Evolutionary conservation across 1,140 invertebrate species (phyloP).

Genomic region (Cydia amplana): DNA sequence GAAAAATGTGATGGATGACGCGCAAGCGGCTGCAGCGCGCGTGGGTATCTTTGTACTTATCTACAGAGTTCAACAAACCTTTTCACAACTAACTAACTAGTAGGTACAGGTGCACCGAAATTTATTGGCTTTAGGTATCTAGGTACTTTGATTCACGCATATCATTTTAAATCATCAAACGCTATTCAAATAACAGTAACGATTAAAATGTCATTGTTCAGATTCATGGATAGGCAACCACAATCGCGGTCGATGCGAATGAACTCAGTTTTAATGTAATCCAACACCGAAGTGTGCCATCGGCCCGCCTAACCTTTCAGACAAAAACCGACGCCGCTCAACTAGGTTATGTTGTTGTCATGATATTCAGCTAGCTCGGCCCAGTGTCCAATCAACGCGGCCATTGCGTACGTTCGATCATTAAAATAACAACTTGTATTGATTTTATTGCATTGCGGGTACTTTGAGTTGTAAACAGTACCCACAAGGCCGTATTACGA

Average conservation of each 20-base stretch:
- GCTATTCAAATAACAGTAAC: neutral
- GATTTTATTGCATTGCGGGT: conserved; percentile 27
- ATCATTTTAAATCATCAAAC: neutral
- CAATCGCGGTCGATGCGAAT: conserved; percentile 71
- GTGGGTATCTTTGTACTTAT: neutral
- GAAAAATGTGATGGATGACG: neutral
- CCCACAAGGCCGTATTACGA: conserved; percentile 24
- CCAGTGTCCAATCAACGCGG: neutral
- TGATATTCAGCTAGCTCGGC: conserved; percentile 33
- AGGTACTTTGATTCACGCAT: neutral
- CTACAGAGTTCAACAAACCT: conserved; percentile 3
- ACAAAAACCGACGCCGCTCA: conserved; percentile 56
- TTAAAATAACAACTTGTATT: conserved; percentile 30
- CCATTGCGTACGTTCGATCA: conserved; percentile 6
- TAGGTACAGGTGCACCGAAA: neutral
- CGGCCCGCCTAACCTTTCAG: conserved; percentile 71
- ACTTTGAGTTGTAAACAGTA: conserved; percentile 21
- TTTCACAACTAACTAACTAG: neutral
- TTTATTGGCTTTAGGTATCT: neutral
- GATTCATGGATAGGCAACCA: conserved; percentile 63
- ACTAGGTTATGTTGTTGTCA: conserved; percentile 55
- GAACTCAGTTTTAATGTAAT: conserved; percentile 75
- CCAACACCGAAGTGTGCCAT: conserved; percentile 70
- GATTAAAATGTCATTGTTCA: conserved; percentile 51
- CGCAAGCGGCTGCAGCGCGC: neutral